Evolutionary conservation across 2,888 invertebrate genomes (phyloP).

Genomic region (Acholoe squamosa): DNA sequence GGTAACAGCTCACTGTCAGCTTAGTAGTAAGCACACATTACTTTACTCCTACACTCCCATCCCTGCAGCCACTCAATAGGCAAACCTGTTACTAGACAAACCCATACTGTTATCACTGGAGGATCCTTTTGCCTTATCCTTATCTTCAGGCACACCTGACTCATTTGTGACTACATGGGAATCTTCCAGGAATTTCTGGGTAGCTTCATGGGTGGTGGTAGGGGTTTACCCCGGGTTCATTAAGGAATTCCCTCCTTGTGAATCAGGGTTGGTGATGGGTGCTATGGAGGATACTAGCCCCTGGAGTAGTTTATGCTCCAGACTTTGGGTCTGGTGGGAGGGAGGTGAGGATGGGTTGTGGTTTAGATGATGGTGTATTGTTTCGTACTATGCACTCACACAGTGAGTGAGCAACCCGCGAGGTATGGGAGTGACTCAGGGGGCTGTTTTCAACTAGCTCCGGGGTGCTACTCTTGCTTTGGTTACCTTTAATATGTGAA

Average conservation of each 20-base stretch:
- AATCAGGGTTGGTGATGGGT: constrained; percentile 38
- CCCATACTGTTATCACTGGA: neutral
- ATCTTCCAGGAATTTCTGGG: neutral
- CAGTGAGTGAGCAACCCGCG: neutral
- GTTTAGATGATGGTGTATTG: constrained; percentile 6
- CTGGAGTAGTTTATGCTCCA: too few species aligned
- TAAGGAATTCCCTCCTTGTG: constrained; percentile 1
- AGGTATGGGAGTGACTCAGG: neutral
- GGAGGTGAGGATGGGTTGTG: constrained; percentile 19
- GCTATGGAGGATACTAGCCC: neutral
- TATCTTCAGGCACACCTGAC: neutral
- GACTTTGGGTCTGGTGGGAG: neutral
- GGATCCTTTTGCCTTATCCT: too few species aligned
- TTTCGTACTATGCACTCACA: neutral
- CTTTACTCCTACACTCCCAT: too few species aligned
- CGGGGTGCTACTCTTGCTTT: neutral
- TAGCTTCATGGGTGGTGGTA: neutral
- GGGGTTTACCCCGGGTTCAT: neutral
- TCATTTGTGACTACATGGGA: neutral
- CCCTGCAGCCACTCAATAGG: too few species aligned
- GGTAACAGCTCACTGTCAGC: too few species aligned
- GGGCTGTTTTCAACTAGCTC: neutral
- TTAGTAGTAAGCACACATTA: too few species aligned
- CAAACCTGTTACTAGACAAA: neutral
- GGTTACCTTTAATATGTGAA: neutral